Conservation (phyloP, 2,113 vertebrate genomes). For the Oreocharis arfaki region DNA sequence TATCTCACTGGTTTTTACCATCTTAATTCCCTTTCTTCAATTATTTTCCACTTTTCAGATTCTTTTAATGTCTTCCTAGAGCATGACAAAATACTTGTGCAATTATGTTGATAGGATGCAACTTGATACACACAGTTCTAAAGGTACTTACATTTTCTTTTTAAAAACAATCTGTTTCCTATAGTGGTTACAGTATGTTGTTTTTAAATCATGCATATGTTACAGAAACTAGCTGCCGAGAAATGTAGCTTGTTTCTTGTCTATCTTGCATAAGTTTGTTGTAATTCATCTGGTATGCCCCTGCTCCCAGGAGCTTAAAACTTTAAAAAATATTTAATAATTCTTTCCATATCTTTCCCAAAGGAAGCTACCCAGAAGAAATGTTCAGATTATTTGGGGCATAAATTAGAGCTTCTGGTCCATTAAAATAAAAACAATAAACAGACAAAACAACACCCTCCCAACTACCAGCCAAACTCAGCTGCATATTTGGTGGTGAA, state of each 20-base stretch:
- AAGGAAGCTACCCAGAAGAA: not conserved
- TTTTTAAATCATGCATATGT: not conserved
- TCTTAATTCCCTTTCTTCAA: not conserved
- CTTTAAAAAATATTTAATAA: not conserved
- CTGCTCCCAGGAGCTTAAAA: not conserved
- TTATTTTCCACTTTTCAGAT: not conserved
- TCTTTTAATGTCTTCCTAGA: not conserved
- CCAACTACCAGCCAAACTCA: not conserved
- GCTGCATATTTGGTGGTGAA: not conserved
- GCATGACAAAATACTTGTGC: not conserved
- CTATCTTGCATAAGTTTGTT: not conserved
- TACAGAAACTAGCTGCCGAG: not conserved
- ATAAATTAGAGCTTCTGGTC: not conserved
- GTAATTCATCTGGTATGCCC: not conserved
- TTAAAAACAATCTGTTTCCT: not conserved
- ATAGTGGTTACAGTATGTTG: not conserved
- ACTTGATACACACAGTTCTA: not conserved
- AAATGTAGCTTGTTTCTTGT: not conserved
- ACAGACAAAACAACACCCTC: not conserved
- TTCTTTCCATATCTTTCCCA: not conserved
- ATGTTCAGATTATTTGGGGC: not conserved
- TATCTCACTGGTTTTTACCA: not conserved
- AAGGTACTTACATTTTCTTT: not conserved
- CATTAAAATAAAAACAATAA: not conserved
- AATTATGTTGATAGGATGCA: not conserved